Evolutionary conservation across 2,797 vertebrate species (phyloP).

Genomic region (Lutjanus campechanus): DNA sequence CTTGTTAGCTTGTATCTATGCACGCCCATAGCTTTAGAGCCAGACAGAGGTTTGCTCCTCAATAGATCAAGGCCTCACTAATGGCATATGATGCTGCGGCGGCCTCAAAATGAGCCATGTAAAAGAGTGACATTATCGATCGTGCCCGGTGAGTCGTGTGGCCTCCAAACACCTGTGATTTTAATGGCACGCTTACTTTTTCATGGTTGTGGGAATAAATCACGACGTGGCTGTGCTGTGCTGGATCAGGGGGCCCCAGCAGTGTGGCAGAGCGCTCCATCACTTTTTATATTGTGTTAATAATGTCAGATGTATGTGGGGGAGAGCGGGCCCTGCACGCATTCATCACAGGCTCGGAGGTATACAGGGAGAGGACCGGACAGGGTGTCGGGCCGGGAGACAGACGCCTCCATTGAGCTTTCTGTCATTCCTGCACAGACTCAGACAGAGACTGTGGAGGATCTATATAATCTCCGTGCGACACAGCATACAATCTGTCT

Average conservation of each 20-base stretch:
- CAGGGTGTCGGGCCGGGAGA: conserved; percentile 76
- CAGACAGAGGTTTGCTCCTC: conserved; percentile 67
- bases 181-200: conserved; percentile 86
- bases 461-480: conserved; percentile 83
- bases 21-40: conserved; percentile 56
- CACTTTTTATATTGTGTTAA: conserved; percentile 87
- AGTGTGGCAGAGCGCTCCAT: conserved; percentile 77
- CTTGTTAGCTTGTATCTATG: conserved; percentile 67
- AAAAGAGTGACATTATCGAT: conserved; percentile 87
- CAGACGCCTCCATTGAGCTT: conserved; percentile 82
- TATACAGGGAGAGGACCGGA: conserved; percentile 67
- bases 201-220: conserved; percentile 84
- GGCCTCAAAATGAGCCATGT: conserved; percentile 82
- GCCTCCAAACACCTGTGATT: conserved; percentile 85
- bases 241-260: conserved; percentile 49
- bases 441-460: conserved; percentile 74
- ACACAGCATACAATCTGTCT: conserved; percentile 79
- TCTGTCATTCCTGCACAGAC: conserved; percentile 83
- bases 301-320: conserved; percentile 81
- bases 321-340: conserved; percentile 59
- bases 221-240: conserved; percentile 61
- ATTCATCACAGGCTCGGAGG: conserved; percentile 79
- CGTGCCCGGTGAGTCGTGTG: conserved; percentile 68
- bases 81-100: conserved; percentile 81
- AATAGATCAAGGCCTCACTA: conserved; percentile 82